Evolutionary conservation across 23 tunicate genomes (phyloP), one percentile per base, ranked within the genome.

Genomic region (Halocynthia aurantium): DNA sequence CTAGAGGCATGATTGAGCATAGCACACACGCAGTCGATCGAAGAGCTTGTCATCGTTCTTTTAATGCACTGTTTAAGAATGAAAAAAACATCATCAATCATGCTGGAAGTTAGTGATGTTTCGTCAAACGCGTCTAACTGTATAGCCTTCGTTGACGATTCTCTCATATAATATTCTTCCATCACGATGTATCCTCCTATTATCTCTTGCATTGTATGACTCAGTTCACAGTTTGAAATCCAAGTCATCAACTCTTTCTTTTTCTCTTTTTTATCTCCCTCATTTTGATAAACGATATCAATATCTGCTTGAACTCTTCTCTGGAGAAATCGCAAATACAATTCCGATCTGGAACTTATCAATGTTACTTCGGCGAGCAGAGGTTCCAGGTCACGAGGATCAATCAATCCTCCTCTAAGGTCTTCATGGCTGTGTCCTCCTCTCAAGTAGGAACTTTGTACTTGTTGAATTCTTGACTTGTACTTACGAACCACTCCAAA

Each of bases 91-190:
- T 93, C 98, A 72, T 93, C 98, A 10, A 80, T 74, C 89, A 93
- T 87, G 76, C 94, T 87, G 52, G 84, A 76, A 7, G 99, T 94
- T 0, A 78, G 77, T 51, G 76, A 72, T 0, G 84, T 84, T 19
- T 85, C 76, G 20, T 88, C 95, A 52, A 84, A 13, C 10, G 76
- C 22, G 52, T 94, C 96, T 66, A 94, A 52, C 61, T 70, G 79
- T 10, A 88, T 94, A 7, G 99, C 99, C 84, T 88, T 94, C 52
- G 83, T 54, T 54, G 82, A 56, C 8, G 96, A 88, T 76, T 94
- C 99, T 40, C 91, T 61, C 99, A 94, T 94, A 82, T 94, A 94
- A 68, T 81, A 94, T 67, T 94, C 94, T 70, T 94, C 99, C 92
- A 94, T 94, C 66, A 88, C 76, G 44, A 94, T 88, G 77, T 94